Evolutionary conservation across 37 sponge, comb jelly and placozoan species (phyloP).

Genomic region (Chondrosia reniformis): DNA sequence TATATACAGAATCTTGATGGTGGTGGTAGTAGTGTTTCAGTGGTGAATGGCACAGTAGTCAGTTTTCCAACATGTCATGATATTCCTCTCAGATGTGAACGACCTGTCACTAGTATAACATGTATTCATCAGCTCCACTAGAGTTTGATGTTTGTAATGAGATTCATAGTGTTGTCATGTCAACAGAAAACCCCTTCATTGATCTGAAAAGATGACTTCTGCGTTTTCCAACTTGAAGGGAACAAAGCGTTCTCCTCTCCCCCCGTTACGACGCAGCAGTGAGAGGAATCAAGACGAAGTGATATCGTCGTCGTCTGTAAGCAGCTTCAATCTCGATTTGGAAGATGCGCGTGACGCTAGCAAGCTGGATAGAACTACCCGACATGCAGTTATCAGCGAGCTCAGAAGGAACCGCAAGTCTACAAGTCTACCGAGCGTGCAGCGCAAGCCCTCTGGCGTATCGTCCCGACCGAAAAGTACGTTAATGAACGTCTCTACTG

Average conservation of each 20-base stretch:
- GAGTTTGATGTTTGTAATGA: not conserved
- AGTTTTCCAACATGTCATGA: slow-evolving; percentile 62
- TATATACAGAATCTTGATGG: slow-evolving; percentile 68
- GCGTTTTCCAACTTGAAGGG: slow-evolving; percentile 54
- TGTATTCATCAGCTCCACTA: slow-evolving; percentile 33
- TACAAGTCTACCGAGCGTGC: slow-evolving; percentile 1
- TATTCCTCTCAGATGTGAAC: slow-evolving; percentile 40
- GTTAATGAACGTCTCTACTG: no score
- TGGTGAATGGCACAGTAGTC: slow-evolving; percentile 45
- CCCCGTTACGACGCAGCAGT: slow-evolving; percentile 6
- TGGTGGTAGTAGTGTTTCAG: slow-evolving; percentile 78
- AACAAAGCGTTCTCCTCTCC: slow-evolving; percentile 54
- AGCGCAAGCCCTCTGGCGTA: not conserved
- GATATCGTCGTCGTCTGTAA: not conserved
- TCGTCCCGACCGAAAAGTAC: not conserved
- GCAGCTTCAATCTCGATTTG: not conserved
- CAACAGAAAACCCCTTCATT: not conserved
- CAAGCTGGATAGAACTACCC: not conserved
- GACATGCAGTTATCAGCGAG: not conserved
- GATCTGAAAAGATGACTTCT: slow-evolving; percentile 51
- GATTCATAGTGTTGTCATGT: not conserved
- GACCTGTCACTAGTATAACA: slow-evolving; percentile 60
- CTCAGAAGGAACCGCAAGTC: not conserved
- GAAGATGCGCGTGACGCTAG: not conserved
- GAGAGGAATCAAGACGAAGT: not conserved